Conservation (phyloP, 2,113 vertebrate genomes). For the Charadrius vociferus region DNA sequence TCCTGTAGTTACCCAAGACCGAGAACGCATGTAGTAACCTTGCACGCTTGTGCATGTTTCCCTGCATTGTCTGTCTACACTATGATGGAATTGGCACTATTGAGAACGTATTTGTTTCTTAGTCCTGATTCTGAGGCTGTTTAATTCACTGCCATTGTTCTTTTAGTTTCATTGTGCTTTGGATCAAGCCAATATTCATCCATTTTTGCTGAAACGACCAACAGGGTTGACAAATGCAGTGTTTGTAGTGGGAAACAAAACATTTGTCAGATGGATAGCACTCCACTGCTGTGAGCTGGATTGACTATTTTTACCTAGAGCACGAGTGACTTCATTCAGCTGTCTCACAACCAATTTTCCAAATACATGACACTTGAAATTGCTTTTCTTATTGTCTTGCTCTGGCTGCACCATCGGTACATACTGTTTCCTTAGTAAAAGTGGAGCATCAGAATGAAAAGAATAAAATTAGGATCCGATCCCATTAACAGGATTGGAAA, state of each 20-base stretch:
- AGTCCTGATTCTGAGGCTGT: not conserved
- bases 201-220: conserved; percentile 10
- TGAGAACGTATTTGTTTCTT: not conserved
- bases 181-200: not conserved
- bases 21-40: not conserved
- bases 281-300: not conserved
- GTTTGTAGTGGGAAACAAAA: not conserved
- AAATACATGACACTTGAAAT: not conserved
- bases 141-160: conserved; percentile 5
- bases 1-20: not conserved
- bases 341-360: not conserved
- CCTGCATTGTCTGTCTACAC: not conserved
- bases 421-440: not conserved
- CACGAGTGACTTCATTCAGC: not conserved
- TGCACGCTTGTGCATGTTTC: not conserved
- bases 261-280: not conserved
- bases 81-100: not conserved
- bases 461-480: not conserved
- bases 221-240: not conserved
- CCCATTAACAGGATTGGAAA: not conserved
- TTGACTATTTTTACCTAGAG: not conserved
- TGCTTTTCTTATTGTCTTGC: not conserved
- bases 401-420: not conserved
- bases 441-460: not conserved
- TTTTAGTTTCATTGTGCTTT: not conserved